Base-by-base conservation (phyloP, 2,797 vertebrate species). In the Sebastes minor region DNA sequence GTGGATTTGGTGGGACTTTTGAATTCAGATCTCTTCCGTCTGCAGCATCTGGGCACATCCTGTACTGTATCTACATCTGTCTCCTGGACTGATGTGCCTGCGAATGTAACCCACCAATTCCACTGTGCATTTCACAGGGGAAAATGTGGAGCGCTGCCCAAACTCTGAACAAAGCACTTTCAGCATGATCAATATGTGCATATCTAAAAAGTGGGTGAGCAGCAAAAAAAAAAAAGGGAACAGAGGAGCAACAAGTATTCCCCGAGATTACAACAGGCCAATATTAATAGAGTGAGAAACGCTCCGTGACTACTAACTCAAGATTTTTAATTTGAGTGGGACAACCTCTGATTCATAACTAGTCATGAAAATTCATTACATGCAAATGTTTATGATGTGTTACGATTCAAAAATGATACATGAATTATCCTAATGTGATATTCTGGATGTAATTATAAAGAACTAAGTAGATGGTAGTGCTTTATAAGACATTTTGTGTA, bases 151-250 rank as follows among this genome's bases (percentile, higher is more conserved):
- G 78, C 70, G 10, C 60, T 83, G 83, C 85, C 90, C 80, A 87
- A 88, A 85, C 49, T 79, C 71, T 68, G 77, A 80, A 88, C 84
- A 87, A 86, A 91, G 84, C 87, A 71, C 70, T 84, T 68, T 85
- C 80, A 74, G 84, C 82, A 76, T 80, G 73, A 91, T 91, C 87
- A 87, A 86, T 93, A 92, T 91, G 90, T 90, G 89, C 91, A 91
- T 89, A 71, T 67, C 73, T 81, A 87, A 89, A 89, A 93, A 89
- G 73, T 83, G 67, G 81, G 74, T 46, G 83, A 83, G 67, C 68
- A 83, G 84, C 78, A 86, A 69, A 83, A 86, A 83, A 20, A 20
- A 49, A 14, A 73, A 61, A 4, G 20, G 38, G 74, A 85, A 87
- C 79, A 85, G 86, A 86, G 65, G 30, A 79, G 61, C 55, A 63